These are phyloP conservation scores for Brachylomia viminalis DNA, from an alignment of 2,888 invertebrate genomes.

Conservation along the genomic window DNA sequence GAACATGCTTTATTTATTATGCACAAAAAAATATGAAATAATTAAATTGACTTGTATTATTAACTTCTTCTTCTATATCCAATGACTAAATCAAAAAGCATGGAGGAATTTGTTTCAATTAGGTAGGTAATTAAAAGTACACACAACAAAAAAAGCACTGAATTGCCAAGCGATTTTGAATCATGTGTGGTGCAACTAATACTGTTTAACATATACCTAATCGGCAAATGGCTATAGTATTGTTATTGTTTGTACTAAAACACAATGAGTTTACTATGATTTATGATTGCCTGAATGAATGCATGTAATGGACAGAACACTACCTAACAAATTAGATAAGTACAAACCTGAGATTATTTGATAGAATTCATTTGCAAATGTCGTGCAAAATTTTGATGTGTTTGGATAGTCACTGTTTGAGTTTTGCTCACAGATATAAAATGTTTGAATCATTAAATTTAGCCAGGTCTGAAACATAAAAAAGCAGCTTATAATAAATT, in stretches of 20 bases:
- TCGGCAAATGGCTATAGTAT: neutral
- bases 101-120: too few species aligned
- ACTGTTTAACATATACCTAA: neutral
- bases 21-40: too few species aligned
- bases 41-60: too few species aligned
- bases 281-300: neutral
- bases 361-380: slow-evolving; percentile 81
- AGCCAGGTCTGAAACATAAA: slow-evolving; percentile 80
- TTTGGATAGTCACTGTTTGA: slow-evolving; percentile 83
- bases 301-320: neutral
- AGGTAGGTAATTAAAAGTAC: too few species aligned
- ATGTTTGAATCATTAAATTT: slow-evolving; percentile 81
- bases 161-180: neutral
- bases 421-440: slow-evolving; percentile 81
- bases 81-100: too few species aligned
- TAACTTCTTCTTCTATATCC: too few species aligned
- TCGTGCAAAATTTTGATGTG: slow-evolving; percentile 76
- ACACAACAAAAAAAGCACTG: too few species aligned
- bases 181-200: neutral
- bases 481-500: neutral
- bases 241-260: neutral
- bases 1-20: too few species aligned
- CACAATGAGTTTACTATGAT: neutral
- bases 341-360: slow-evolving; percentile 79
- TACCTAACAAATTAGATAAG: neutral